phyloP scores from a whole-genome alignment of 2,113 vertebrate genomes.

The Leucopsar rothschildi region DNA sequence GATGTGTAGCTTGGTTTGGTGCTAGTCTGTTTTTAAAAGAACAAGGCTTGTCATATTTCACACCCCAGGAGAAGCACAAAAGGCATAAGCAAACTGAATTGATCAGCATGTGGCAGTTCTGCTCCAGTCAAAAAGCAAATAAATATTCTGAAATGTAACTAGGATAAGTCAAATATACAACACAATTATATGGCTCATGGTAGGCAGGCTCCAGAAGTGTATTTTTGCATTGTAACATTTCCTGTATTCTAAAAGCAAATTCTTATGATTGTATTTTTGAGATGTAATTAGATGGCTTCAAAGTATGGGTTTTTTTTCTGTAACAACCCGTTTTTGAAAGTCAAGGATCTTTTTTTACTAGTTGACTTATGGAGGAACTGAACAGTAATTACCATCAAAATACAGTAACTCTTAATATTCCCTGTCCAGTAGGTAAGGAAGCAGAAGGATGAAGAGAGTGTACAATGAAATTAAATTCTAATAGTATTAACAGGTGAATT shows the following conservation, averaged over 20 bases:
- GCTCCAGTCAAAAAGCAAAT: background rate
- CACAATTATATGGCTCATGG: background rate
- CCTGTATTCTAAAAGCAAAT: background rate
- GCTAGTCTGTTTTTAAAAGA: background rate
- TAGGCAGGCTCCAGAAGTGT: background rate
- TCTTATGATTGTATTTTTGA: background rate
- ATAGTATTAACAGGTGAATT: background rate
- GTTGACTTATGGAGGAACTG: background rate
- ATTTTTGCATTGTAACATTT: constrained; percentile 1
- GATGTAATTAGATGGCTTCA: background rate
- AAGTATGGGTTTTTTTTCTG: background rate
- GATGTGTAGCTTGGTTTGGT: background rate
- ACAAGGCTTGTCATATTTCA: background rate
- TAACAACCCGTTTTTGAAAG: background rate
- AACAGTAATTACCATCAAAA: background rate
- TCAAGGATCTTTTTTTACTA: background rate
- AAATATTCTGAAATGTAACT: background rate
- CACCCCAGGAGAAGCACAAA: background rate
- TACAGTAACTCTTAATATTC: background rate
- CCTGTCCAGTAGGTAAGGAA: background rate
- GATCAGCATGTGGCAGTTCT: background rate
- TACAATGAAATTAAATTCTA: background rate
- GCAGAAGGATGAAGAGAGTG: background rate
- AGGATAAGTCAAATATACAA: background rate
- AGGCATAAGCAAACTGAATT: background rate